Evolutionary conservation across 2,888 invertebrate species (phyloP), one percentile per base, ranked within the genome.

Genomic region (Lithodes maja): DNA sequence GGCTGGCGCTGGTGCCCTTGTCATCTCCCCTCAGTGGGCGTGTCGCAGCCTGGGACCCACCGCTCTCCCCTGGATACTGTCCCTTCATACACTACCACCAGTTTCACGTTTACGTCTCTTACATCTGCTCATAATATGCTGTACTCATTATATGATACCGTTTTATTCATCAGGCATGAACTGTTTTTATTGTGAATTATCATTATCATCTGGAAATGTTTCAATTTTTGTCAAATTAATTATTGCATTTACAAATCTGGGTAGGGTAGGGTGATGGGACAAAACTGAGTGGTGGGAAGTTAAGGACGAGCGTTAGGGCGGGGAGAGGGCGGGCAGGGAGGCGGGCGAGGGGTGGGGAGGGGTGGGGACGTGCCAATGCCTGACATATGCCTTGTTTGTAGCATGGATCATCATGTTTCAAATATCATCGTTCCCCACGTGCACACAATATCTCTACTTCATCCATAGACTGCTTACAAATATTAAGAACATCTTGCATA

Each of bases 321-420:
- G 85, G 49, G 79, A 85, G 52, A 15, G 69, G 68, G 75, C 54
- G 75, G 75, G 84, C 77, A 55, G 75, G 61, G 55, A 33, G 85
- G 79, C 12, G 85, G 85, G 79, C 52, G 55, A 33, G 54, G 50
- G 80, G 85, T n/a, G 53, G 78, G 85, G 52, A 79, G 50, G 85
- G 85, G 85, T 78, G 85, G 85, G 85, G 79, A 69, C 54, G 79
- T 80, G 71, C 80, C 85, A 85, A 85, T 85, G 69, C 85, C 85
- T 61, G n/a, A 85, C 85, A 85, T 78, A 85, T 85, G 85, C 85
- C 85, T 85, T 78, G 85, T 61, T 78, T 68, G 69, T 15, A 69
- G 52, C 50, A 78, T 53, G 52, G 15, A 83, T 52, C 49, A 74
- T n/a, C 12, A 3, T 52, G 74, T 83, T 83, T 83, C 83, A 83